phyloP scores from a whole-genome alignment of 2,113 vertebrate genomes.

The Narcine bancroftii region DNA sequence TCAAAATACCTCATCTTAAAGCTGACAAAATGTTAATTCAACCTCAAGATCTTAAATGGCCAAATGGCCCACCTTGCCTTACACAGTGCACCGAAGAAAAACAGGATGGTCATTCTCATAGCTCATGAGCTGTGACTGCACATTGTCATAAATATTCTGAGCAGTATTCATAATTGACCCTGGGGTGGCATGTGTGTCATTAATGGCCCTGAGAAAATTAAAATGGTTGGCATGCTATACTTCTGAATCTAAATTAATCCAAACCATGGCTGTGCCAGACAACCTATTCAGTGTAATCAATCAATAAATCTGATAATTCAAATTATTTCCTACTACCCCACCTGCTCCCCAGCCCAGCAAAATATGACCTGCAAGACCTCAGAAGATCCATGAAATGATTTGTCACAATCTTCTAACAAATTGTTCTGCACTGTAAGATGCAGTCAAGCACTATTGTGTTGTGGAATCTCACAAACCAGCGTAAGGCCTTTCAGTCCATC shows the following conservation, averaged over 20 bases:
- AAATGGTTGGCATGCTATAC: conserved; percentile 1
- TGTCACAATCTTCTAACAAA: not conserved
- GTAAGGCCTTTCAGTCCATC: not conserved
- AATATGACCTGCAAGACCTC: not conserved
- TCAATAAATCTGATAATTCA: not conserved
- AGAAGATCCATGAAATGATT: not conserved
- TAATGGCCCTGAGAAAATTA: conserved; percentile 19
- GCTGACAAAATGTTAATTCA: not conserved
- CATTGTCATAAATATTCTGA: conserved; percentile 21
- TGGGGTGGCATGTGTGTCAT: not conserved
- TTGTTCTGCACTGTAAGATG: not conserved
- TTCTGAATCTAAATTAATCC: conserved; percentile 25
- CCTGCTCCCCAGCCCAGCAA: not conserved
- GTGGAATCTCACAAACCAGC: not conserved
- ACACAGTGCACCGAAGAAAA: not conserved
- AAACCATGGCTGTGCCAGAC: not conserved
- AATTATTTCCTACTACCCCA: not conserved
- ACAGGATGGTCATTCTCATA: not conserved
- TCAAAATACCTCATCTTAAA: conserved; percentile 11
- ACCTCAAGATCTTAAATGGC: not conserved
- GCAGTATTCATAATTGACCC: not conserved
- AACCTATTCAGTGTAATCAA: not conserved
- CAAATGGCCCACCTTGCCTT: not conserved
- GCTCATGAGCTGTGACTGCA: not conserved
- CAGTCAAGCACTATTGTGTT: not conserved